These are phyloP conservation scores for Columba guinea DNA, from an alignment of 2,797 vertebrate genomes.

Conservation along the genomic window DNA sequence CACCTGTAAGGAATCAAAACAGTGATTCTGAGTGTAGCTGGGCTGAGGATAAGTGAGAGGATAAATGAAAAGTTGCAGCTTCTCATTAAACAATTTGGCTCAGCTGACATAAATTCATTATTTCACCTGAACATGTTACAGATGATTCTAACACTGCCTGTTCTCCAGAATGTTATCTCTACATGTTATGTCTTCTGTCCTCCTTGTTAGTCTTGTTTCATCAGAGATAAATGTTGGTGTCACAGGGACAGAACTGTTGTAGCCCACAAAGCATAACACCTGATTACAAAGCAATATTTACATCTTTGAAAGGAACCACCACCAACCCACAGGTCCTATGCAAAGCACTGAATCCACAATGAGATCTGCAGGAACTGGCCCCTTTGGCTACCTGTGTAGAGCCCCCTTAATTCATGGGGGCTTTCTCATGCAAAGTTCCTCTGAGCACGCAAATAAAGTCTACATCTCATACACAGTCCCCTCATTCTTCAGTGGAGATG, in stretches of 20 bases:
- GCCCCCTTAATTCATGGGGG: not conserved
- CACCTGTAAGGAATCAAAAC: not conserved
- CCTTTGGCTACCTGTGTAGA: not conserved
- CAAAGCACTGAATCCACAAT: not conserved
- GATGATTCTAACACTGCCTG: not conserved
- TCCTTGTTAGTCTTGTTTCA: not conserved
- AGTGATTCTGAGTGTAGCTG: not conserved
- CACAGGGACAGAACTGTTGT: not conserved
- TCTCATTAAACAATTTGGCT: not conserved
- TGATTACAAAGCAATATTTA: not conserved
- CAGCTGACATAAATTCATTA: not conserved
- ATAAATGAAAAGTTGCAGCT: not conserved
- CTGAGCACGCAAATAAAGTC: not conserved
- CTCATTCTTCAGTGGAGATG: not conserved
- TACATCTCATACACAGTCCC: fast-evolving
- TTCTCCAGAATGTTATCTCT: not conserved
- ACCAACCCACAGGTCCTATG: not conserved
- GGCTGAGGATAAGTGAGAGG: not conserved
- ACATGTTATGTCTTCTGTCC: fast-evolving
- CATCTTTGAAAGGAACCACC: not conserved
- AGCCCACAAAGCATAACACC: not conserved
- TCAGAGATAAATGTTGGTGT: not conserved
- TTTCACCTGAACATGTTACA: not conserved
- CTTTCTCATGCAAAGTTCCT: not conserved
- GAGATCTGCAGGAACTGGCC: not conserved